Evolutionary conservation across 2,888 invertebrate species (phyloP).

Genomic region (Axea sp.): DNA sequence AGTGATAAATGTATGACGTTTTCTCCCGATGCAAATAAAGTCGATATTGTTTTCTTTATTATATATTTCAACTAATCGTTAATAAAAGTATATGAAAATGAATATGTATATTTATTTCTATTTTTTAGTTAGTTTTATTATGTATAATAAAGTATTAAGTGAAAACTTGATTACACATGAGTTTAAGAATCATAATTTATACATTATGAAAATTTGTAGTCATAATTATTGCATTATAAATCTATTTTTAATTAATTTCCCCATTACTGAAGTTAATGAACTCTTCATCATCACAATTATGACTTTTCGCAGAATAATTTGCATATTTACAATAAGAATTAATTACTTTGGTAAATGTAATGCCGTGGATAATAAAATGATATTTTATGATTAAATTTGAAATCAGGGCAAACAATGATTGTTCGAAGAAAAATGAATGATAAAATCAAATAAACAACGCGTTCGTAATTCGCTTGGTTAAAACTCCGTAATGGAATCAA

Average conservation of each 20-base stretch:
- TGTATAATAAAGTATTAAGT: background rate
- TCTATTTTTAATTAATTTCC: conserved; percentile 49
- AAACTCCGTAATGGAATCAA: no score
- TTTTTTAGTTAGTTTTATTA: no score
- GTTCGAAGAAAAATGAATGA: conserved; percentile 40
- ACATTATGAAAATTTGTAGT: conserved; percentile 1
- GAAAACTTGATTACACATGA: conserved; percentile 4
- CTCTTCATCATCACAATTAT: conserved; percentile 46
- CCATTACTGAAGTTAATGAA: conserved; percentile 44
- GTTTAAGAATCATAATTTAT: no score
- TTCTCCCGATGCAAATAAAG: conserved; percentile 14
- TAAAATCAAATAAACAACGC: conserved; percentile 41
- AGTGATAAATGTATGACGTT: conserved; percentile 16
- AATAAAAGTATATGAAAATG: conserved; percentile 39
- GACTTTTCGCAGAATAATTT: conserved; percentile 42
- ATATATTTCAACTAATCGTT: conserved; percentile 40
- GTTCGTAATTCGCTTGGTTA: no score
- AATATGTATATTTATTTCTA: background rate
- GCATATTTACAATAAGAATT: conserved; percentile 59
- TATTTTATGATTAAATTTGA: conserved; percentile 53
- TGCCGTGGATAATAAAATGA: conserved; percentile 36
- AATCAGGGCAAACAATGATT: conserved; percentile 53
- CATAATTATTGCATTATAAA: conserved; percentile 30
- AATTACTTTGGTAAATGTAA: conserved; percentile 49
- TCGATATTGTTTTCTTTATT: conserved; percentile 29